Conservation (phyloP, 1,140 invertebrate species). For the Heterodera schachtii region DNA sequence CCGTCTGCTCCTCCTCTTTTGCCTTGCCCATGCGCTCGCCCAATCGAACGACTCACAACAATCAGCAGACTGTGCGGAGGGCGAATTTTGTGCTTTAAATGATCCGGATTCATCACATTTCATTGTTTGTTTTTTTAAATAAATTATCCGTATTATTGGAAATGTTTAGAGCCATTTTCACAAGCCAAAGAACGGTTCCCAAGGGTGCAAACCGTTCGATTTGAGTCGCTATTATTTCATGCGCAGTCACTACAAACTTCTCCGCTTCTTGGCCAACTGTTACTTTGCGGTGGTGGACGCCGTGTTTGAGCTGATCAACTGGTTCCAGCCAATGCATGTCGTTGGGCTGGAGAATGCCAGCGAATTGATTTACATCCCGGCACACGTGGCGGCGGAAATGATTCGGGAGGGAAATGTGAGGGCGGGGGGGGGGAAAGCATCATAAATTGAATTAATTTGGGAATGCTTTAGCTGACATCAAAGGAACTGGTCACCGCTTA, state of each 20-base stretch:
- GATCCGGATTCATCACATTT: too few species aligned
- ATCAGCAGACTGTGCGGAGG: too few species aligned
- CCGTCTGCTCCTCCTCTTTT: too few species aligned
- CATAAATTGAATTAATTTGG: not conserved
- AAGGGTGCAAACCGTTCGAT: not conserved
- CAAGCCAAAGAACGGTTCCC: too few species aligned
- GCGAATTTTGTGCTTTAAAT: too few species aligned
- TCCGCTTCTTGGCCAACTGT: slow-evolving; percentile 22
- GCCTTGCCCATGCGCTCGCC: too few species aligned
- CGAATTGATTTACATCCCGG: slow-evolving; percentile 47
- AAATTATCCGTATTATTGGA: too few species aligned
- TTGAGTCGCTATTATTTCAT: slow-evolving; percentile 13
- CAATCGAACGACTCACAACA: too few species aligned
- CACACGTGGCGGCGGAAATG: slow-evolving; percentile 50
- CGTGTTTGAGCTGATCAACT: slow-evolving; percentile 14
- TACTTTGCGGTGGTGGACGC: slow-evolving; percentile 41
- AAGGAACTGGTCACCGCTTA: slow-evolving; percentile 65
- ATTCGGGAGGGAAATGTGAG: slow-evolving; percentile 44
- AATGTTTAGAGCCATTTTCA: too few species aligned
- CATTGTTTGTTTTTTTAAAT: too few species aligned
- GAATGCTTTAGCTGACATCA: slow-evolving; percentile 73
- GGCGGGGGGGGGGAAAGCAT: not conserved
- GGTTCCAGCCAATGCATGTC: not conserved
- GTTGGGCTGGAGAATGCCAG: slow-evolving; percentile 28
- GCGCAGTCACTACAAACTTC: slow-evolving; percentile 17